phyloP scores from a whole-genome alignment of 2,888 invertebrate genomes.

The Pherbina coryleti region DNA sequence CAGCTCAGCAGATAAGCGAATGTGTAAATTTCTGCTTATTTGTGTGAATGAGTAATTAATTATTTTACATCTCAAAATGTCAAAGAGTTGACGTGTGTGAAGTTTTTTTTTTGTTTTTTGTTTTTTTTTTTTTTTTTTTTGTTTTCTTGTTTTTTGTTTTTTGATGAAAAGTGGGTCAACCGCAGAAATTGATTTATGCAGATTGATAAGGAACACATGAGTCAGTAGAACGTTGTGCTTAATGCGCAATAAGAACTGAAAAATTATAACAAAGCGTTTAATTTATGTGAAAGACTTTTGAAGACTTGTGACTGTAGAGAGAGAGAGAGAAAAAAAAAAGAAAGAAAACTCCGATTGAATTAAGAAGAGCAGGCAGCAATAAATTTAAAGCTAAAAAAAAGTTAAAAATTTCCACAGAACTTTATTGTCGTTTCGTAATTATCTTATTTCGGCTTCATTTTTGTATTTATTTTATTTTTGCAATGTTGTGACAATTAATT shows the following conservation, averaged over 20 bases:
- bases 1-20: too few species aligned
- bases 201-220: not conserved
- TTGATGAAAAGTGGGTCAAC: not conserved
- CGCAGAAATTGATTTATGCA: constrained; percentile 2
- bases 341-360: not conserved
- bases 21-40: not conserved
- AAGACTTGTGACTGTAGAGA: not conserved
- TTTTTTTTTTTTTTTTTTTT: not conserved
- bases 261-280: not conserved
- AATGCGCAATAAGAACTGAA: not conserved
- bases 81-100: constrained; percentile 5
- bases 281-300: not conserved
- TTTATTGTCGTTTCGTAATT: not conserved
- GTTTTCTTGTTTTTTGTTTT: too few species aligned
- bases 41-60: constrained; percentile 12
- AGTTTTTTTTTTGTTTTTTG: not conserved
- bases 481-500: too few species aligned
- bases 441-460: too few species aligned
- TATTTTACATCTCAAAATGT: constrained; percentile 3
- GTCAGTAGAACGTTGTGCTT: not conserved
- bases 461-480: too few species aligned
- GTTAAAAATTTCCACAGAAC: not conserved
- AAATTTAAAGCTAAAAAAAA: not conserved
- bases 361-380: not conserved
- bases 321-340: not conserved